A percentile compares a stretch with the other conserved stretches of the same genome.
Evolutionary conservation across 2,888 invertebrate species (phyloP).

Genomic region (Miltochrista miniata): DNA sequence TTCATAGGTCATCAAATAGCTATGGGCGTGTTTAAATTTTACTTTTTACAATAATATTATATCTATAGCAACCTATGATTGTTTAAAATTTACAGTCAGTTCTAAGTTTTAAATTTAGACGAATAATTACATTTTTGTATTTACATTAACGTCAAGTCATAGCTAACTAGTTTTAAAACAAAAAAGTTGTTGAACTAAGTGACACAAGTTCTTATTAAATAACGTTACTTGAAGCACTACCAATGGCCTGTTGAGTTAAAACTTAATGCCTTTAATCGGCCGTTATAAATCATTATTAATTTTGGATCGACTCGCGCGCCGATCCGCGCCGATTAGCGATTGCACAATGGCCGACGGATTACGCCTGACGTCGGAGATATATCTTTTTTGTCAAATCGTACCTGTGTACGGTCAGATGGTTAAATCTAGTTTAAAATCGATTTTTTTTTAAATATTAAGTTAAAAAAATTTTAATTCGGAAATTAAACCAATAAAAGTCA

Average conservation of each 20-base stretch:
- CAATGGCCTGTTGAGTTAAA: constrained; percentile 61
- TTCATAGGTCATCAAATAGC: neutral
- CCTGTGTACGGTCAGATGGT: constrained; percentile 65
- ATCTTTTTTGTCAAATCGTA: constrained; percentile 81
- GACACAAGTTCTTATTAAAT: constrained; percentile 17
- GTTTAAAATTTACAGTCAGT: no score
- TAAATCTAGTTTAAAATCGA: constrained; percentile 10
- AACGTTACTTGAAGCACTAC: constrained; percentile 23
- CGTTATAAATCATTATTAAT: constrained; percentile 83
- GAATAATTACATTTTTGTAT: no score
- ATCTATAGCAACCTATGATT: no score
- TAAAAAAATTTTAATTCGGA: no score
- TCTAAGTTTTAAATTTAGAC: no score
- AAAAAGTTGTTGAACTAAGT: neutral
- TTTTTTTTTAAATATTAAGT: no score
- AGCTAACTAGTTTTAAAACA: no score
- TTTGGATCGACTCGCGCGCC: constrained; percentile 65
- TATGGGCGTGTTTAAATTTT: constrained; percentile 11
- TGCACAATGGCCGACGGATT: constrained; percentile 80
- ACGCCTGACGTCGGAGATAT: constrained; percentile 71
- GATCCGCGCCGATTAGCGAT: constrained; percentile 80
- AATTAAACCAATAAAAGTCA: no score
- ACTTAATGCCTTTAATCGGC: constrained; percentile 74
- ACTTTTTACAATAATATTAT: no score
- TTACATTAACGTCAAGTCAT: no score